These are phyloP conservation scores for Himalopsyche phryganea DNA, from an alignment of 1,140 invertebrate species.

Conservation along the genomic window DNA sequence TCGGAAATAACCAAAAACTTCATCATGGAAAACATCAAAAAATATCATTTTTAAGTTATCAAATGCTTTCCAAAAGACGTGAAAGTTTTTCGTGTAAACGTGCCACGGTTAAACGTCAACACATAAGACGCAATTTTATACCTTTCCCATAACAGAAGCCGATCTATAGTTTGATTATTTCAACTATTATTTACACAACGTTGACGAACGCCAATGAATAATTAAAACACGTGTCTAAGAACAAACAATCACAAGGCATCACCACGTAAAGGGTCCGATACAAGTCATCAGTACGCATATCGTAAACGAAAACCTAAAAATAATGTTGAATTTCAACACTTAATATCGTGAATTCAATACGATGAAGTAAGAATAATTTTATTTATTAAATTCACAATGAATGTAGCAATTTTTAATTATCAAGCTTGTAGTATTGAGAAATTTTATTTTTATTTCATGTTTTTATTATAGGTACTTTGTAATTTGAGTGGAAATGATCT, in stretches of 20 bases:
- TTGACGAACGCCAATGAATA: constrained; percentile 30
- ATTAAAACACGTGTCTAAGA: constrained; percentile 33
- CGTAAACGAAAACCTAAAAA: constrained; percentile 31
- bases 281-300: constrained; percentile 34
- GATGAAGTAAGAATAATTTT: no score
- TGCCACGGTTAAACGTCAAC: neutral
- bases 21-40: neutral
- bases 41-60: no score
- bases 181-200: constrained; percentile 29
- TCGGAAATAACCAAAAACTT: neutral
- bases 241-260: constrained; percentile 35
- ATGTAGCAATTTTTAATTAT: no score
- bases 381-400: no score
- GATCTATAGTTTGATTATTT: constrained; percentile 12
- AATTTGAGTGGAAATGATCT: no score
- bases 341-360: neutral
- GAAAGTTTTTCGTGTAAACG: neutral
- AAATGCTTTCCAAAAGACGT: neutral
- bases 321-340: constrained; percentile 15
- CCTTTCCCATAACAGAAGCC: constrained; percentile 32
- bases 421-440: no score
- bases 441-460: no score
- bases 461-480: no score
- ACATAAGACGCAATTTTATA: constrained; percentile 34
- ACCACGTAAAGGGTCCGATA: constrained; percentile 31